Evolutionary conservation across 2,797 vertebrate species (phyloP), one percentile per base, ranked within the genome.

Genomic region (Danio albolineatus): DNA sequence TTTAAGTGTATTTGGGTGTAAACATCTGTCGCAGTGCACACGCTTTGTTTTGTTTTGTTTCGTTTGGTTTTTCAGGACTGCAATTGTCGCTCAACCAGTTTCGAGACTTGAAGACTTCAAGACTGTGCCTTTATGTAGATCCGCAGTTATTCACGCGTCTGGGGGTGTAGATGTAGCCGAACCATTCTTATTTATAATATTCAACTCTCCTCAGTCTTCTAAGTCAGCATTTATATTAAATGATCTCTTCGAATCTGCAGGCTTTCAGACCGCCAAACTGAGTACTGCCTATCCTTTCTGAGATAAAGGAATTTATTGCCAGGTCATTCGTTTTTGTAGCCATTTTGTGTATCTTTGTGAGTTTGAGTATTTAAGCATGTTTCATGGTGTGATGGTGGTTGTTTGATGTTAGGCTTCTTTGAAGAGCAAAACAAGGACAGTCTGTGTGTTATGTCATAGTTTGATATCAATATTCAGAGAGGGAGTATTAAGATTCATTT

Each of bases 161-260:
- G 21, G 72, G 72, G 76, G 51, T 66, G 39, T 76, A 48, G 56
- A 72, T 71, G 79, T 62, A 81, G 73, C 74, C 17, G 71, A 64
- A 79, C 12, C 57, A 56, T 71, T 67, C 53, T 54, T 62, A 80
- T 70, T 80, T 72, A 54, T 83, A 67, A 76, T 62, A 65, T 76
- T 75, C 79, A 78, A 57, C 66, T 81, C 49, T 73, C 75, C 46
- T 67, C 80, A 59, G 78, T 76, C 89, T 89, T 92, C 90, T 89
- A 87, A 92, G 89, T 93, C 88, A 86, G 88, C 91, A 88, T 94
- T 92, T 93, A 90, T 91, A 92, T 92, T 93, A 93, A 93, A 94
- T 93, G 91, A 92, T 90, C 79, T 82, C 73, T 78, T 66, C 66
- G 39, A 76, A 85, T 82, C 53, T 78, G 79, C 78, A 69, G 79